phyloP scores from a whole-genome alignment of 2,113 vertebrate genomes.

The Percopsis transmontana region DNA sequence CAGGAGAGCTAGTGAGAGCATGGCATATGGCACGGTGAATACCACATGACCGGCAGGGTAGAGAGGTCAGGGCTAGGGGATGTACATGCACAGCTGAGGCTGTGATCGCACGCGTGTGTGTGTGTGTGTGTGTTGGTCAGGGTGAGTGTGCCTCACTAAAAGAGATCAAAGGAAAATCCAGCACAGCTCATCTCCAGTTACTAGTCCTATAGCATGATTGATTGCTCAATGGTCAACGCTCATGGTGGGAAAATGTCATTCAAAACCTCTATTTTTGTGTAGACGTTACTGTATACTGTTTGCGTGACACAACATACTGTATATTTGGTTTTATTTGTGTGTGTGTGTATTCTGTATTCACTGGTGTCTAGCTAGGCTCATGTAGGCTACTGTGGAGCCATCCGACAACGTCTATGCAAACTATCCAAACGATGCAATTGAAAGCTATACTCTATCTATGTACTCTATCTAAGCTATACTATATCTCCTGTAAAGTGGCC shows the following conservation, averaged over 20 bases:
- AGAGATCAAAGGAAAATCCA: conserved; percentile 23
- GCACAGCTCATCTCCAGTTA: conserved; percentile 23
- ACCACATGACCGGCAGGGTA: conserved; percentile 30
- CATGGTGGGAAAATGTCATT: not conserved
- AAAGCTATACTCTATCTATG: too few species aligned
- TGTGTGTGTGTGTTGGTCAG: conserved; percentile 30
- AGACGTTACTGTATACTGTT: not conserved
- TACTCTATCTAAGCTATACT: too few species aligned
- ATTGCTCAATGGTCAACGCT: conserved; percentile 17
- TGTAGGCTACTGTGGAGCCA: not conserved
- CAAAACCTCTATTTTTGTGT: not conserved
- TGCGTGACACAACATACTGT: too few species aligned
- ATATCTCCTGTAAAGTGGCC: too few species aligned
- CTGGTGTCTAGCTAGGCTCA: too few species aligned
- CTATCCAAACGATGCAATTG: not conserved
- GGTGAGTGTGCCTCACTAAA: conserved; percentile 10
- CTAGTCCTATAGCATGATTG: conserved; percentile 5
- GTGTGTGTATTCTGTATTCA: not conserved
- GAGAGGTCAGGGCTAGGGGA: conserved; percentile 48
- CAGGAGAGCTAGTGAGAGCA: conserved; percentile 17
- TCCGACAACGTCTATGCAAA: not conserved
- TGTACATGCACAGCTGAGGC: conserved; percentile 54
- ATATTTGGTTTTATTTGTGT: too few species aligned
- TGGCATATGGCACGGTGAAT: not conserved
- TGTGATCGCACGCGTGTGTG: conserved; percentile 13